phyloP scores from a whole-genome alignment of 2,888 invertebrate species.

The Phania funesta region DNA sequence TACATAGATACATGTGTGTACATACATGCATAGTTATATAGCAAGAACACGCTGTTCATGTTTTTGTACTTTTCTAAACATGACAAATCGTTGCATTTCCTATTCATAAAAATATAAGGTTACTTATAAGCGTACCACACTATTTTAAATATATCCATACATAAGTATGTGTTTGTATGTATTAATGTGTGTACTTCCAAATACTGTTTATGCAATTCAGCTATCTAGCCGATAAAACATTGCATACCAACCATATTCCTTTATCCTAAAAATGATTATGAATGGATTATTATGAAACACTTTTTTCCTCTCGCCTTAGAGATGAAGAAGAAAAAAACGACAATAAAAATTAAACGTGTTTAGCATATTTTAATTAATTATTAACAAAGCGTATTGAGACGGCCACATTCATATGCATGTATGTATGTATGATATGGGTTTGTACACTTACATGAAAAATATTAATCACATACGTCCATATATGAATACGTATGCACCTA shows the following conservation, averaged over 20 bases:
- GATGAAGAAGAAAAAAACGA: constrained; percentile 45
- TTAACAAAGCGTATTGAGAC: not conserved
- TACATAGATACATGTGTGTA: not conserved
- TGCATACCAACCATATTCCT: constrained; percentile 24
- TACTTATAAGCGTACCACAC: too few relatives aligned
- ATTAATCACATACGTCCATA: too few relatives aligned
- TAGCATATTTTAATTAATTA: constrained; percentile 32
- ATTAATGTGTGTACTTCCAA: too few relatives aligned
- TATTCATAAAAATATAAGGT: too few relatives aligned
- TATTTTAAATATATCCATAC: not conserved
- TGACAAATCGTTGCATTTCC: too few relatives aligned
- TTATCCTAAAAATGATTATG: not conserved
- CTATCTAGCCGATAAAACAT: constrained; percentile 14
- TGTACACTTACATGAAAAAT: too few relatives aligned
- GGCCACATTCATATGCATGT: not conserved
- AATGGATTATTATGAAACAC: constrained; percentile 14
- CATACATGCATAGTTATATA: too few relatives aligned
- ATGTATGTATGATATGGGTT: too few relatives aligned
- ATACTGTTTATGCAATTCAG: not conserved
- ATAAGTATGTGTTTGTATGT: too few relatives aligned
- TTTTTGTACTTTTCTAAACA: too few relatives aligned
- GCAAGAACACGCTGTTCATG: too few relatives aligned
- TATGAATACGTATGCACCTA: too few relatives aligned
- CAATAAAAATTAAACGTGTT: constrained; percentile 50
- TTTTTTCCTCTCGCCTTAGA: constrained; percentile 53